Base-by-base conservation (phyloP, 2,797 vertebrate genomes). In the Betta splendens region DNA sequence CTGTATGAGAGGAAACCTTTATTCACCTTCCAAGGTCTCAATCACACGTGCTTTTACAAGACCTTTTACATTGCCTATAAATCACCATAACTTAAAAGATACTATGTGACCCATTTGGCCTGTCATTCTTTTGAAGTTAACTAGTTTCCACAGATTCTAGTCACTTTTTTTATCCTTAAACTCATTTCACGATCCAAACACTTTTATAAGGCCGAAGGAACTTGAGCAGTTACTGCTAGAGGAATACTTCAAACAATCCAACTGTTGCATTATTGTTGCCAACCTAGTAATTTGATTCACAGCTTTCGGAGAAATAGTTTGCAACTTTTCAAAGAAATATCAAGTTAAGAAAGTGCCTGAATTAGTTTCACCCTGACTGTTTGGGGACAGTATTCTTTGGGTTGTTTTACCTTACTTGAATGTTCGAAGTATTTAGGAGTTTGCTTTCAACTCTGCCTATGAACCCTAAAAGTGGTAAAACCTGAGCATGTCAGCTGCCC, bases 271-370 rank as follows among this genome's bases (percentile, higher is more conserved):
- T 80, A 73, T 90, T 36, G 84, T 90, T 94, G 94, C 95, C 95
- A 92, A 94, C 90, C 89, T 81, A 91, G 74, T 89, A 58, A 83
- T 87, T 90, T 84, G 80, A 88, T 87, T 87, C 91, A 91, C 92
- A 92, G 93, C 93, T 95, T 94, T 88, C 79, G 75, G 77, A 75
- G 58, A 73, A 46, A 48, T 85, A 54, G 60, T 83, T 82, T 68
- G 70, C 92, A 91, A 93, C 93, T 94, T 93, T 89, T 87, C 79
- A 81, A 80, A 67, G 45, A 84, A 83, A 81, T 78, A 83, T 83
- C 88, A 73, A 93, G 94, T 92, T 94, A 91, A 95, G 93, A 96
- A 99, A 99, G 98, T 99, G 98, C 98, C 98, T 99, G 95, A 96
- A 93, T 94, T 96, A 83, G 93, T 94, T 94, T 94, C 92, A 92